Conservation (phyloP, 2,888 invertebrate genomes). For the Melieria crassipennis region DNA sequence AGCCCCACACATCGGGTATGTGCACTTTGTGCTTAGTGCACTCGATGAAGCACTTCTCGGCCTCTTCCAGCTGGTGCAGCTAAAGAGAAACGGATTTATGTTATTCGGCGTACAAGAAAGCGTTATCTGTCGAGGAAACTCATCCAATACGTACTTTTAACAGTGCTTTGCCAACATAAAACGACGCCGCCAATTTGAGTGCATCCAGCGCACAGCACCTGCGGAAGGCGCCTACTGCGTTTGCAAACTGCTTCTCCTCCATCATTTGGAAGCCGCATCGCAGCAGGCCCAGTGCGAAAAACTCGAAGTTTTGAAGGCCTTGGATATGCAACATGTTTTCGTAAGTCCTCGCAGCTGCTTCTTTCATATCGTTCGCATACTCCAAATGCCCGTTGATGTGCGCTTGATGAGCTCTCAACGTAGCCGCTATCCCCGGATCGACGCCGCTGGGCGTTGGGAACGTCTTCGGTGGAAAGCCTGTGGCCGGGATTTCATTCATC, state of each 20-base stretch:
- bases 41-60: conserved; percentile 40
- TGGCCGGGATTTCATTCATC: conserved; percentile 39
- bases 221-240: conserved; percentile 38
- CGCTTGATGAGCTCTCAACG: conserved; percentile 39
- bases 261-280: conserved; percentile 50
- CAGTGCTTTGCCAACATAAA: conserved; percentile 40
- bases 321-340: conserved; percentile 29
- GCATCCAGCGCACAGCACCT: conserved; percentile 17
- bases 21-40: conserved; percentile 47
- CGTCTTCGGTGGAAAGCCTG: conserved; percentile 29
- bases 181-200: conserved; percentile 30
- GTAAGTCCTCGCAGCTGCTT: conserved; percentile 46
- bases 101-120: neutral
- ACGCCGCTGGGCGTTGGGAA: conserved; percentile 37
- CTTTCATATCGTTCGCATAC: conserved; percentile 39
- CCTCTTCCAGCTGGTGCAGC: conserved; percentile 16
- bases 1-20: conserved; percentile 55
- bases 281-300: conserved; percentile 43
- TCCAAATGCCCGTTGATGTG: conserved; percentile 56
- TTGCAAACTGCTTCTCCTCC: conserved; percentile 25
- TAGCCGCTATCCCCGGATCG: conserved; percentile 28
- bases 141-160: conserved; percentile 33
- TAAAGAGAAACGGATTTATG: neutral
- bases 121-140: neutral
- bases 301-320: neutral